These are phyloP conservation scores for Cyrtodaria siliqua DNA, from an alignment of 2,888 invertebrate genomes.

Conservation along the genomic window DNA sequence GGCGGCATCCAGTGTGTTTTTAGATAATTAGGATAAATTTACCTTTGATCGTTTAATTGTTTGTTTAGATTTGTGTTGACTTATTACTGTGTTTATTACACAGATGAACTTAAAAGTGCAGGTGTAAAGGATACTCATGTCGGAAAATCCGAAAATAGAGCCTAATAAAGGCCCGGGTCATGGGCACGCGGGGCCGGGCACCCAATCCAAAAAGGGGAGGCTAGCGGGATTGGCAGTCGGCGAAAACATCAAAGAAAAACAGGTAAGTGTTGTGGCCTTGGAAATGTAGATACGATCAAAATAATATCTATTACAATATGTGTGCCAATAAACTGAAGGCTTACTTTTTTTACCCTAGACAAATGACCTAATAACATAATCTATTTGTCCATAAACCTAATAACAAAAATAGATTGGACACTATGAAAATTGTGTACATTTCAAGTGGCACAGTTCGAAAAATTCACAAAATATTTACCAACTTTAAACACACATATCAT, in stretches of 20 bases:
- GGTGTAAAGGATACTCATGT: not conserved
- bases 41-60: conserved; percentile 3
- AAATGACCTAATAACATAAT: too few relatives aligned
- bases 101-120: not conserved
- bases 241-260: conserved; percentile 85
- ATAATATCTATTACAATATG: too few relatives aligned
- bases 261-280: too few relatives aligned
- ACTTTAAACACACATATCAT: too few relatives aligned
- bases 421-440: too few relatives aligned
- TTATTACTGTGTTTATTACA: not conserved
- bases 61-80: conserved; percentile 1
- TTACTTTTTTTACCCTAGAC: too few relatives aligned
- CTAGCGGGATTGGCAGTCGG: conserved; percentile 78
- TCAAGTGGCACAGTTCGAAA: too few relatives aligned
- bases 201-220: conserved; percentile 74
- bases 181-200: conserved; percentile 15
- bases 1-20: conserved; percentile 21
- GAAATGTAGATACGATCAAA: too few relatives aligned
- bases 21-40: not conserved
- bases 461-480: too few relatives aligned
- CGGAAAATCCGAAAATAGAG: conserved; percentile 29
- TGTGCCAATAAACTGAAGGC: too few relatives aligned
- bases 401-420: too few relatives aligned
- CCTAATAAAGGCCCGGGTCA: conserved; percentile 12
- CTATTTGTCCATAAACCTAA: too few relatives aligned